phyloP scores from a whole-genome alignment of 2,113 vertebrate species.

The Carollia perspicillata region DNA sequence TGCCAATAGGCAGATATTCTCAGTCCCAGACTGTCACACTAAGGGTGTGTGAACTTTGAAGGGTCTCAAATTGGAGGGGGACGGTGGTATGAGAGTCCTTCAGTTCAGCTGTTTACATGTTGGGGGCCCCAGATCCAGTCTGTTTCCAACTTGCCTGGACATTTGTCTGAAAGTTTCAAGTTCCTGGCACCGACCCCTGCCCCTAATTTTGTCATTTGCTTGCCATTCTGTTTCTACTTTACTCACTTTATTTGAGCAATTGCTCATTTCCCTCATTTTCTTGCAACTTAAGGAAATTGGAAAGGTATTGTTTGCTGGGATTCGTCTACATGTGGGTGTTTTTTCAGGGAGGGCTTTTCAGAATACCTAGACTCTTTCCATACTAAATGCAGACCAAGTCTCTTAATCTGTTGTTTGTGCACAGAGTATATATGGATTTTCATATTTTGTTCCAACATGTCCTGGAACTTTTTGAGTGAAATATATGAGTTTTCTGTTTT shows the following conservation, averaged over 20 bases:
- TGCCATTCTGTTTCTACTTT: not conserved
- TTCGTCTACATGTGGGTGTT: not conserved
- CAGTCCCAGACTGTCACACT: not conserved
- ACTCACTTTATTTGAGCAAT: not conserved
- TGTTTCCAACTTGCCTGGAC: not conserved
- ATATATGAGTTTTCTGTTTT: not conserved
- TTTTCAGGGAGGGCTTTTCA: not conserved
- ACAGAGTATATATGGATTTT: not conserved
- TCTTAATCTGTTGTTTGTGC: not conserved
- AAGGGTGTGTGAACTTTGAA: not conserved
- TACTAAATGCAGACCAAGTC: not conserved
- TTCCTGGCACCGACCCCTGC: not conserved
- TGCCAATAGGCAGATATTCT: not conserved
- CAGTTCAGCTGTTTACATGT: not conserved
- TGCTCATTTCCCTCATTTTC: not conserved
- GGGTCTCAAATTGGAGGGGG: not conserved
- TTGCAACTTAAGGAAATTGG: not conserved
- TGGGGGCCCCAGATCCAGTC: not conserved
- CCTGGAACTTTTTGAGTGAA: not conserved
- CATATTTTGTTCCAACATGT: conserved; percentile 15
- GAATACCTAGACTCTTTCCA: not conserved
- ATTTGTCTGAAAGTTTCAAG: not conserved
- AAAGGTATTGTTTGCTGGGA: not conserved
- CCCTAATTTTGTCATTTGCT: not conserved
- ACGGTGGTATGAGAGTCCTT: not conserved